Percentiles rank a stretch among this genome's conserved stretches.
These are phyloP conservation scores for Cistogaster globosa DNA, from an alignment of 2,888 invertebrate genomes.

Conservation along the genomic window DNA sequence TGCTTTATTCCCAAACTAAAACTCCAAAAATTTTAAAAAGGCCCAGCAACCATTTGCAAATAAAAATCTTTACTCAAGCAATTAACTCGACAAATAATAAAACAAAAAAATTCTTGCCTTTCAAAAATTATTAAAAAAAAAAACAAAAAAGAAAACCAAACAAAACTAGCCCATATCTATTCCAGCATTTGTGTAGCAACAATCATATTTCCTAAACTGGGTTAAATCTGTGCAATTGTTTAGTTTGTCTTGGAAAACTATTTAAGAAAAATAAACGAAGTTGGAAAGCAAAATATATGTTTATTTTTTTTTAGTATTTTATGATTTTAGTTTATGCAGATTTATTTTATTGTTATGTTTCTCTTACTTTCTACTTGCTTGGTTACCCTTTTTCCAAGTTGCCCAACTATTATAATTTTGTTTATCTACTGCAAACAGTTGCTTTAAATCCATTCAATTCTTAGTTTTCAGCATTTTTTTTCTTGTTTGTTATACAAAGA, in stretches of 20 bases:
- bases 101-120: background rate
- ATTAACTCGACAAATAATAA: conserved; percentile 26
- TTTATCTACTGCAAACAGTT: conserved; percentile 56
- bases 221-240: conserved; percentile 56
- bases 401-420: conserved; percentile 18
- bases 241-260: conserved; percentile 11
- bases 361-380: background rate
- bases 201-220: conserved; percentile 60
- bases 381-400: conserved; percentile 8
- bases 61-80: too few relatives aligned
- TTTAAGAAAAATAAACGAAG: conserved; percentile 11
- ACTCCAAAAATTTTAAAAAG: too few relatives aligned
- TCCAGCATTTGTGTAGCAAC: conserved; percentile 30
- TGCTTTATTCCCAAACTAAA: too few relatives aligned
- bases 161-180: conserved; percentile 28
- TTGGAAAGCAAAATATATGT: conserved; percentile 20
- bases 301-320: conserved; percentile 31
- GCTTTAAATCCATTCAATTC: conserved; percentile 43
- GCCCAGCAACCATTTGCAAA: conserved; percentile 23
- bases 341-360: conserved; percentile 37
- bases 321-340: conserved; percentile 61
- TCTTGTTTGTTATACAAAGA: too few relatives aligned
- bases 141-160: conserved; percentile 3
- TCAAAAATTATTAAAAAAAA: background rate
- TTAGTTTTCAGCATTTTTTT: conserved; percentile 1